phyloP scores from a whole-genome alignment of 2,113 vertebrate genomes.

The Microcebus lehilahytsara region DNA sequence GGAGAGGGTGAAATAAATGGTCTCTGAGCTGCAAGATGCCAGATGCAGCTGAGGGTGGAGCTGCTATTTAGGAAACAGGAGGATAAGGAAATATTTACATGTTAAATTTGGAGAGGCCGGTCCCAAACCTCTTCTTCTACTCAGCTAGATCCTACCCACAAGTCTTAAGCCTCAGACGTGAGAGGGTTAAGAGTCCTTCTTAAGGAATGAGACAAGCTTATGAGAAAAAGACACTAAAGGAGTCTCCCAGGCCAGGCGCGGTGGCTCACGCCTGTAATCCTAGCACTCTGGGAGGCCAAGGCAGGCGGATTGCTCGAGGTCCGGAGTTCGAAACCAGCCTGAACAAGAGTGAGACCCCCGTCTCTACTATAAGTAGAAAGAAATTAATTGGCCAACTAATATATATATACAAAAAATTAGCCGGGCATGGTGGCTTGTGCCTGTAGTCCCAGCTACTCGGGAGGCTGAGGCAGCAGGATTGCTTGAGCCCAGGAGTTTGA shows the following conservation, averaged over 20 bases:
- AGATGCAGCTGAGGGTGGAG: neutral
- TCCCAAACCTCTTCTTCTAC: neutral
- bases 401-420: too few species aligned
- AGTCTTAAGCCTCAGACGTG: neutral
- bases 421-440: rapidly evolving
- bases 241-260: neutral
- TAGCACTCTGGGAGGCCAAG: too few species aligned
- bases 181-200: neutral
- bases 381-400: too few species aligned
- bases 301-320: too few species aligned
- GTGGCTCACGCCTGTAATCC: too few species aligned
- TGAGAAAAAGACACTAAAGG: neutral
- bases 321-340: too few species aligned
- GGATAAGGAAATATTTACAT: neutral
- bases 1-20: neutral
- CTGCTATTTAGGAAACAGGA: neutral
- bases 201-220: neutral
- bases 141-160: neutral
- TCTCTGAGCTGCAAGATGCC: neutral
- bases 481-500: too few species aligned
- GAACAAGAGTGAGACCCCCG: too few species aligned
- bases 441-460: too few species aligned
- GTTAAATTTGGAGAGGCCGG: neutral
- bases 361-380: too few species aligned
- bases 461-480: too few species aligned